Base-by-base conservation (phyloP, 2,113 vertebrate genomes). In the Paralichthys olivaceus region DNA sequence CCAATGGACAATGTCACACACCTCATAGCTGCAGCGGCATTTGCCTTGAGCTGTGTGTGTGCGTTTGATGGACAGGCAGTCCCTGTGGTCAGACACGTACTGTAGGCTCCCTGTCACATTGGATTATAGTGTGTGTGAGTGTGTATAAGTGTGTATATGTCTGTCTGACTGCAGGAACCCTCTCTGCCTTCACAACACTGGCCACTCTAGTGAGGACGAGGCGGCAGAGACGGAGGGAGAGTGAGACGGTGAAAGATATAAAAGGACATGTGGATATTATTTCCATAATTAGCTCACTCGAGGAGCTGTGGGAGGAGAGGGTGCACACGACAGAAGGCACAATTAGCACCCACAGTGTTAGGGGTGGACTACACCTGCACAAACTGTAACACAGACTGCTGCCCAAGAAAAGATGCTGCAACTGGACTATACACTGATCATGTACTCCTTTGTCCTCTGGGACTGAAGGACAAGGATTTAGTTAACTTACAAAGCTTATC, bases 31-130 rank as follows among this genome's bases (percentile, higher is more conserved):
- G 82, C 69, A 59, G 75, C 62, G 72, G 49, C 17, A 28, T 69
- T 89, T 62, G 84, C 90, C 87, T 72, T 82, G 67, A 89, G 82
- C 80, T 77, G 34, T 86, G 74, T 80, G 54, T 90, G 60, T 60
- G 29, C 29, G 59, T 80, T 85, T 93, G 87, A 90, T 23, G 20
- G 91, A 87, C 90, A 90, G 83, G 65, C 79, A 60, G 81, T 84
- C 85, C 84, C 86, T 81, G 72, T 32, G 77, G 75, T 87, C 80
- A 83, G 91, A 93, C 93, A 89, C 83, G 84, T 90, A 90, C 91
- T 93, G 90, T 94, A 93, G 88, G 92, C 90, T 92, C 74, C 64
- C 77, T 93, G 93, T 94, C 93, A 91, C 79, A 86, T 93, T 69
- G 19, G 59, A 90, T 94, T 93, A 94, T 45, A 72, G 57, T 66